A percentile compares a stretch with the other conserved stretches of the same genome.
These are phyloP conservation scores for Tilapia sparmanii DNA, from an alignment of 2,113 vertebrate genomes.

Conservation along the genomic window DNA sequence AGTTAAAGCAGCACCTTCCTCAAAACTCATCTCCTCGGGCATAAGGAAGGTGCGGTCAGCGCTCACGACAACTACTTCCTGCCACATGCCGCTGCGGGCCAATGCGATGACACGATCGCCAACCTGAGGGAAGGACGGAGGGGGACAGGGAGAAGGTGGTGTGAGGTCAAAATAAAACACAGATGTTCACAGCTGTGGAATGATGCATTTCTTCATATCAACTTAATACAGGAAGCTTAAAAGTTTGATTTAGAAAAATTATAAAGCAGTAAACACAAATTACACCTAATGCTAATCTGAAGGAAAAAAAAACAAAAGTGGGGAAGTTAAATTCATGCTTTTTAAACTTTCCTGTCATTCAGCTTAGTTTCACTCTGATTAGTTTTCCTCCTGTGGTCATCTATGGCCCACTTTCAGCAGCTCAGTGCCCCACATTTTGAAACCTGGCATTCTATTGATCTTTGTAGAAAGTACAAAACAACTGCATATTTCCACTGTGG, in stretches of 20 bases:
- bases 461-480: neutral
- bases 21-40: constrained; percentile 87
- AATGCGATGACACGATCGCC: constrained; percentile 86
- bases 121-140: constrained; percentile 59
- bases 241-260: neutral
- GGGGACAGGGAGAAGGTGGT: neutral
- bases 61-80: constrained; percentile 78
- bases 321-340: neutral
- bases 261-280: neutral
- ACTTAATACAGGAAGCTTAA: neutral
- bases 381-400: neutral
- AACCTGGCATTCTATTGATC: neutral
- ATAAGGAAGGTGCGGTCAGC: constrained; percentile 74
- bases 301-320: neutral
- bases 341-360: neutral
- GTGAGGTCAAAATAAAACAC: neutral
- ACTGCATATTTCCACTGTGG: neutral
- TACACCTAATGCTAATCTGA: neutral
- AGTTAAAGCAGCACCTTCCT: constrained; percentile 84
- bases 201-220: neutral
- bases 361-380: neutral
- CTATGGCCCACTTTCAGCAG: neutral
- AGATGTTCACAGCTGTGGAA: neutral
- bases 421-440: neutral
- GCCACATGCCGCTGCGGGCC: constrained; percentile 79